Evolutionary conservation across 2,888 invertebrate species (phyloP).

Genomic region (Phlogophora meticulosa): DNA sequence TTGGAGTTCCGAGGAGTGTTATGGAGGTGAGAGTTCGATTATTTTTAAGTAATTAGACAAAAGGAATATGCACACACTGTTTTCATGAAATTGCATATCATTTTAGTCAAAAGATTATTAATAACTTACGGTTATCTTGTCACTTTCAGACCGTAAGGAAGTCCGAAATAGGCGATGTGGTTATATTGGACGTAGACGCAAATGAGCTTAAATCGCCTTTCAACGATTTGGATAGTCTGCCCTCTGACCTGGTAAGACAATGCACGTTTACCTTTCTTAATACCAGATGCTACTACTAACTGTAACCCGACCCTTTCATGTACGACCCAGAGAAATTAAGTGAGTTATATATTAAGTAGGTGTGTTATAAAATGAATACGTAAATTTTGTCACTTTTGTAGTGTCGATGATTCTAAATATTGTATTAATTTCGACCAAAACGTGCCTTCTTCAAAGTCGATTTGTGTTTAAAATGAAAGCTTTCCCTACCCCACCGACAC

Average conservation of each 20-base stretch:
- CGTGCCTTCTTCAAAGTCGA: background rate
- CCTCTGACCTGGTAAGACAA: conserved; percentile 95
- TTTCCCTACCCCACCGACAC: too few relatives aligned
- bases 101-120: background rate
- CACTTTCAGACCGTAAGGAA: conserved; percentile 93
- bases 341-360: background rate
- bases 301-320: background rate
- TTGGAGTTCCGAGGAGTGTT: conserved; percentile 97
- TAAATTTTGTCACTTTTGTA: background rate
- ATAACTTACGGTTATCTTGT: background rate
- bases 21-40: conserved; percentile 91
- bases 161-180: conserved; percentile 98
- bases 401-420: background rate
- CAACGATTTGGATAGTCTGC: conserved; percentile 97
- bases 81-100: background rate
- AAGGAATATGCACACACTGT: background rate
- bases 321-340: background rate
- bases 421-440: background rate
- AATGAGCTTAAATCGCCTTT: conserved; percentile 97
- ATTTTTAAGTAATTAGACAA: background rate
- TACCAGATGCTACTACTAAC: background rate
- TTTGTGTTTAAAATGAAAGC: background rate
- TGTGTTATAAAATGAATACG: background rate
- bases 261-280: conserved; percentile 12
- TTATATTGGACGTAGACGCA: conserved; percentile 97